Percentiles rank a stretch among this genome's conserved stretches.
These are phyloP conservation scores for Cervus canadensis DNA, from an alignment of 2,113 vertebrate species.

Conservation along the genomic window DNA sequence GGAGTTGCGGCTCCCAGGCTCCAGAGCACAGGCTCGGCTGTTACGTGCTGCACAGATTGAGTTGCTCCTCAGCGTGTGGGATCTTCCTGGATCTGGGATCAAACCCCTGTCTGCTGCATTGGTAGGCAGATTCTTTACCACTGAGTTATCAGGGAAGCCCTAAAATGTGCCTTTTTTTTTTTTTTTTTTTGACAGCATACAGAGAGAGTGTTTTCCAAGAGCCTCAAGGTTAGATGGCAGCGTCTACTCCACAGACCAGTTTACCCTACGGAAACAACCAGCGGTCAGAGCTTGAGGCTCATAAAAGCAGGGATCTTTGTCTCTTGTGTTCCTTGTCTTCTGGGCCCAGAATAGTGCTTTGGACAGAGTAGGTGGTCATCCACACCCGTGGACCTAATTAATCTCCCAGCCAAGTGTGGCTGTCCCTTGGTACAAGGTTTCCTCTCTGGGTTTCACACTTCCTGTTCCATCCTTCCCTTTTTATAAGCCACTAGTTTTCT, in stretches of 20 bases:
- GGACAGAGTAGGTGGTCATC: neutral
- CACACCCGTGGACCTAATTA: neutral
- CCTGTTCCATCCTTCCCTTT: neutral
- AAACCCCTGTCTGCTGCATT: neutral
- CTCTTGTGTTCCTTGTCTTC: neutral
- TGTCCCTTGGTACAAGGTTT: neutral
- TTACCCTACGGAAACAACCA: neutral
- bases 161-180: neutral
- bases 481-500: neutral
- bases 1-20: neutral
- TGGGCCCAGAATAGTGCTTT: neutral
- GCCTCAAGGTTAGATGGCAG: neutral
- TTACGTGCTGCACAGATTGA: rapidly evolving
- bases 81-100: neutral
- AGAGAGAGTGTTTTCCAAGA: neutral
- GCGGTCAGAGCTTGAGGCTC: neutral
- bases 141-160: neutral
- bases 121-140: neutral
- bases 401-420: neutral
- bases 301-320: neutral
- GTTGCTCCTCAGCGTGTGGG: neutral
- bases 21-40: neutral
- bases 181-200: neutral
- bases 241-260: neutral
- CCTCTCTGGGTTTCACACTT: neutral